phyloP scores from a whole-genome alignment of 53 echinoderm and acorn worm genomes.

The Astropecten irregularis region DNA sequence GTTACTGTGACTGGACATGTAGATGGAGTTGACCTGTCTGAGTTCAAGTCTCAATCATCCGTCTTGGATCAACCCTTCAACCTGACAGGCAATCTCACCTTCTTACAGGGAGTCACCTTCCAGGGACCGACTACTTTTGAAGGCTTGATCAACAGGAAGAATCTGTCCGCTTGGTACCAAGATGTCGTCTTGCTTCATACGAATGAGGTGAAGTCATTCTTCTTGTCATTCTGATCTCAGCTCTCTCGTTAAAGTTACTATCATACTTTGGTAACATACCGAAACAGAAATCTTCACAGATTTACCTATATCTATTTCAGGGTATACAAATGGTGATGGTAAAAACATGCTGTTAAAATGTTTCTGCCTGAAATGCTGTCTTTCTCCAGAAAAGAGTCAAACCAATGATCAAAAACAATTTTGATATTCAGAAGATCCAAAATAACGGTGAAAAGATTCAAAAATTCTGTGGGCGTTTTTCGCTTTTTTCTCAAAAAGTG shows the following conservation, averaged over 20 bases:
- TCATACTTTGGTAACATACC: too few species aligned
- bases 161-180: slow-evolving; percentile 32
- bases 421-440: too few species aligned
- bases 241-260: background rate
- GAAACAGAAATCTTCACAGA: too few species aligned
- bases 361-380: too few species aligned
- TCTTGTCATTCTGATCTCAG: background rate
- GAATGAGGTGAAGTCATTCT: slow-evolving; percentile 15
- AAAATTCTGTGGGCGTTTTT: too few species aligned
- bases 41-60: slow-evolving; percentile 28
- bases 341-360: too few species aligned
- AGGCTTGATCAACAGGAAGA: slow-evolving; percentile 18
- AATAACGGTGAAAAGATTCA: too few species aligned
- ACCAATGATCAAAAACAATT: too few species aligned
- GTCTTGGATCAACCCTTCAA: slow-evolving; percentile 34
- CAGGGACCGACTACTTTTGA: background rate
- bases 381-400: too few species aligned
- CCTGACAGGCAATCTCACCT: slow-evolving; percentile 22
- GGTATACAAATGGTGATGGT: too few species aligned
- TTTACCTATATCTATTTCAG: too few species aligned
- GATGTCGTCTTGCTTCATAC: slow-evolving; percentile 34
- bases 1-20: slow-evolving; percentile 67
- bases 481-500: too few species aligned
- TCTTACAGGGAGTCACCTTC: slow-evolving; percentile 26
- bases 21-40: slow-evolving; percentile 65